Evolutionary conservation across 2,113 vertebrate species (phyloP).

Genomic region (Promerops cafer): DNA sequence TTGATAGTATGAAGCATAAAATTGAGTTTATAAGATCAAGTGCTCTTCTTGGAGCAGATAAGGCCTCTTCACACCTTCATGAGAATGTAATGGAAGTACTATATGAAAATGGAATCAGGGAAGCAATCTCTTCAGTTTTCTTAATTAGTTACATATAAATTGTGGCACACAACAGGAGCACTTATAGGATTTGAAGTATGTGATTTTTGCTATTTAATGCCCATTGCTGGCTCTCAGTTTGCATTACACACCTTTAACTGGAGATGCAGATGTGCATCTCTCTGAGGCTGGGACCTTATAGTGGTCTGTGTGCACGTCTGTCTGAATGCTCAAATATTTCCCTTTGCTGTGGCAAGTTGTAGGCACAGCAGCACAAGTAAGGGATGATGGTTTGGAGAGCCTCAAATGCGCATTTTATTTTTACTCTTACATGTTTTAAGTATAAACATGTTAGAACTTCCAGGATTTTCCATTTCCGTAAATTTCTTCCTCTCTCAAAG

Average conservation of each 20-base stretch:
- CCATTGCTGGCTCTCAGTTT: neutral
- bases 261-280: neutral
- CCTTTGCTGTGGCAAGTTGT: neutral
- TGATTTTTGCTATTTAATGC: neutral
- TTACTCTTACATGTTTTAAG: neutral
- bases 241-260: neutral
- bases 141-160: neutral
- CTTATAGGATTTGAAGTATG: neutral
- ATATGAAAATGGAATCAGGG: neutral
- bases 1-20: neutral
- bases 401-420: neutral
- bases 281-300: neutral
- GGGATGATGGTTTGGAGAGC: neutral
- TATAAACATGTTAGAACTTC: neutral
- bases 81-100: neutral
- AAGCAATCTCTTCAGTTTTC: neutral
- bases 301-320: rapidly evolving
- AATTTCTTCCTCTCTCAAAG: neutral
- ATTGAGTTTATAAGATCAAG: neutral
- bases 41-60: neutral
- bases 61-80: neutral
- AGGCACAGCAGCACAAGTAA: neutral
- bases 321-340: neutral
- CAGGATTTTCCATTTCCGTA: neutral
- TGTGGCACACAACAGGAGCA: neutral